Evolutionary conservation across 2,888 invertebrate species (phyloP), one percentile per base, ranked within the genome.

Genomic region (Limnephilus marmoratus): DNA sequence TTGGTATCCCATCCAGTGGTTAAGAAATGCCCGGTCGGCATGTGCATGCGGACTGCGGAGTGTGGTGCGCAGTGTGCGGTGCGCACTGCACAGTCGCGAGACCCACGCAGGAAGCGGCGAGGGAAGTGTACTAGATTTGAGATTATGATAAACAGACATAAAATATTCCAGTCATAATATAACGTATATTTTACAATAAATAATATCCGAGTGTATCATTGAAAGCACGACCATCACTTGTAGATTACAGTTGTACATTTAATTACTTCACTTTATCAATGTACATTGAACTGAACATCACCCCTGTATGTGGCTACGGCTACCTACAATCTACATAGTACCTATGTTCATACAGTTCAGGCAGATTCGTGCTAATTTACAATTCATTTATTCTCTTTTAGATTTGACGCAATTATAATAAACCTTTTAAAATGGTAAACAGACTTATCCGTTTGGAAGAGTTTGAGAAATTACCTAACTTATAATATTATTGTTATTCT

Each of bases 141-240:
- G 92, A 88, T 90, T 91, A 91, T 85, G 93, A 93, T 93, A 93
- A 90, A 91, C 81, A 88, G 53, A 31, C 90, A 87, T 92, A 93
- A 92, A 91, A 90, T 92, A 93, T 93, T 91, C 93, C 81, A 92
- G 92, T 93, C 92, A 93, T 93, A 93, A 93, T 93, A 90, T 92
- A 92, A 91, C 86, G 91, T 92, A 92, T 92, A 85, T 91, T 91
- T 92, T 93, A 90, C 82, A 92, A 86, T 86, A 86, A 86, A 29
- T 45, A 86, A 45, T 45, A 86, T n/a, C 15, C 31, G 13, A 41
- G 81, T 91, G 92, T 91, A 86, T 86, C 37, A 86, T 86, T 49
- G 41, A 86, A 86, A 45, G 85, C 45, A 92, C 53, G 90, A 53
- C 85, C 53, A 53, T 88, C 31, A 29, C 85, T 86, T 86, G 85